Conservation (phyloP, 2,888 invertebrate species). For the Mimas tiliae region DNA sequence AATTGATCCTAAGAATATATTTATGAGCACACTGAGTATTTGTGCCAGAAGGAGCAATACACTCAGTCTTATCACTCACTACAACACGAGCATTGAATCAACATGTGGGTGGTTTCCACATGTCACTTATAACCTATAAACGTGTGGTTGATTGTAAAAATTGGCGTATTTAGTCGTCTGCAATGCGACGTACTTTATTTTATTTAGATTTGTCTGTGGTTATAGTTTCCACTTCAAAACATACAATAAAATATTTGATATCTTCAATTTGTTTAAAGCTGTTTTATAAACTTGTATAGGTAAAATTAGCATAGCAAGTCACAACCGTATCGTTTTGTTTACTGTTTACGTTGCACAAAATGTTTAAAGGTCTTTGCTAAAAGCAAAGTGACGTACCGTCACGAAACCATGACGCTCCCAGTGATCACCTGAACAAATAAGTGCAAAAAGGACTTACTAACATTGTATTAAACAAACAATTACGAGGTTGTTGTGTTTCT, state of each 20-base stretch:
- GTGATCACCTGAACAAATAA: slow-evolving; percentile 10
- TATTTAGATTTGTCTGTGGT: not conserved
- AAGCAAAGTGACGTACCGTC: slow-evolving; percentile 6
- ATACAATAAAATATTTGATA: not conserved
- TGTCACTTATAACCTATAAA: slow-evolving; percentile 15
- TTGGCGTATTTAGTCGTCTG: not conserved
- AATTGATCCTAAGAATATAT: slow-evolving; percentile 12
- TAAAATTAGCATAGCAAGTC: slow-evolving; percentile 9
- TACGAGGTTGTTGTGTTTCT: not conserved
- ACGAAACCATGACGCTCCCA: slow-evolving; percentile 26
- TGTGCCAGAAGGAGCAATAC: slow-evolving; percentile 15
- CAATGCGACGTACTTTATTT: not conserved
- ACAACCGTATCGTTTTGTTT: not conserved
- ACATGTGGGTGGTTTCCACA: slow-evolving; percentile 13
- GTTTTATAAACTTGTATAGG: not conserved
- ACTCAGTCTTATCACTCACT: slow-evolving; percentile 3
- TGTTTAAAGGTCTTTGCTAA: not conserved
- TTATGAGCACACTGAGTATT: not conserved
- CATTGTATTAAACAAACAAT: not conserved
- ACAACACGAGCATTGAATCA: not conserved
- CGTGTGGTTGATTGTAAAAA: not conserved
- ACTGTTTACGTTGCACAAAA: slow-evolving; percentile 5
- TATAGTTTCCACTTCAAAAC: not conserved
- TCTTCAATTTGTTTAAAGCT: not conserved
- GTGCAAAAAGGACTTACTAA: slow-evolving; percentile 33